A percentile compares a stretch with the other conserved stretches of the same genome.
Conservation (phyloP, 2,888 invertebrate genomes). For the Pycnomerus fuliginosus region DNA sequence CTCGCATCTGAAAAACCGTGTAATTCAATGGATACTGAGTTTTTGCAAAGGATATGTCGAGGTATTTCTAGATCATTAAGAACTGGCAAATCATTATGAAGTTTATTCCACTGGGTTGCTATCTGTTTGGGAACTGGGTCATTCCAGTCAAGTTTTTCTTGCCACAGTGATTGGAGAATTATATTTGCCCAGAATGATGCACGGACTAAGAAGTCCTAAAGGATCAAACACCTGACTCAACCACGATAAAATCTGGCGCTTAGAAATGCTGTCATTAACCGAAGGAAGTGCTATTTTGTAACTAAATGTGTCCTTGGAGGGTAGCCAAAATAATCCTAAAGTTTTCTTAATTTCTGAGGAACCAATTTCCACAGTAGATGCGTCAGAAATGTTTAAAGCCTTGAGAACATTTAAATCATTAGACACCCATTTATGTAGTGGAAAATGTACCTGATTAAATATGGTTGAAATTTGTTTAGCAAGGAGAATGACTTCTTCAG, state of each 20-base stretch:
- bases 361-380: background rate
- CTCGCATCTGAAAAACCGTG: background rate
- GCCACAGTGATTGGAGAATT: background rate
- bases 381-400: background rate
- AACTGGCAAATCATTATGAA: background rate
- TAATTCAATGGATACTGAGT: background rate
- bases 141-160: background rate
- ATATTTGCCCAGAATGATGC: background rate
- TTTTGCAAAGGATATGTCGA: background rate
- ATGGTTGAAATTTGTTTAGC: background rate
- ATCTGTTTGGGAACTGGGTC: background rate
- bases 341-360: background rate
- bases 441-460: background rate
- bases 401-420: background rate
- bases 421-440: background rate
- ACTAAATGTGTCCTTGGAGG: too few relatives aligned
- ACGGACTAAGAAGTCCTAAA: conserved; percentile 1
- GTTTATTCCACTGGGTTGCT: background rate
- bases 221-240: background rate
- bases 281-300: too few relatives aligned
- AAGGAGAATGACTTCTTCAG: background rate
- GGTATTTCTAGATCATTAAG: background rate
- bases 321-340: background rate
- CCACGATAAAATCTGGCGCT: background rate
- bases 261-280: too few relatives aligned